Base-by-base conservation (phyloP, 2,888 invertebrate genomes). In the Drosophila histrio region DNA sequence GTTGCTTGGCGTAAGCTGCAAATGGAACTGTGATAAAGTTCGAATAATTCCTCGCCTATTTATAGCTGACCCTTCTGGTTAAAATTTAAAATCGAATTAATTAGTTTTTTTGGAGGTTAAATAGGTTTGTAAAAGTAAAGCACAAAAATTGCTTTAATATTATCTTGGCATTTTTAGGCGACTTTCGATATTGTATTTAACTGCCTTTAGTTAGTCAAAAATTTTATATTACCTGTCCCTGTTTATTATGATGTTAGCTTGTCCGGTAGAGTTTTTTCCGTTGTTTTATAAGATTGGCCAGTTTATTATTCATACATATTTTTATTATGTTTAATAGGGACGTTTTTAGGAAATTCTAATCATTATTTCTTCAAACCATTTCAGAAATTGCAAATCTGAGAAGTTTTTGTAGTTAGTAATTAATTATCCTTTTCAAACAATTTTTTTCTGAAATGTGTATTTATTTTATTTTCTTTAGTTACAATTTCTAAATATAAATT, bases 121-220 rank as follows among this genome's bases (percentile, higher is more conserved):
- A 79, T 86, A 65, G 84, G 86, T 66, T 67, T 72, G 64, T 63
- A 73, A 63, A 82, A 79, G 63, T 47, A 41, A 84, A 69, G 22
- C 50, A 28, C 3, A 44, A 17, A 26, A 17, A 28, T 28, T 28
- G 11, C 0, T 11, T 30, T 19, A 9, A 17, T n/a, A 30, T n/a
- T 46, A n/a, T n/a, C 7, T 2, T 46, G 6, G 8, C 15, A 17
- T 26, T 7, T 4, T 7, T 13, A 19, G n/a, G 19, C 3, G 46
- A 13, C 17, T n/a, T 26, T 44, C 7, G 6, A 7, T 19, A 30
- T 8, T 8, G 9, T 1, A 5, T 30, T 30, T 13, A 15, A 32
- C 6, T 32, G 7, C 0, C 36, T 36, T 36, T 1, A 17, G 17
- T 19, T 11, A 36, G 17, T 36, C 4, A 13, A 8, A 15, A 15